A percentile compares a stretch with the other conserved stretches of the same genome.
phyloP scores from a whole-genome alignment of 2,888 invertebrate species.

The Synergus umbraculus region DNA sequence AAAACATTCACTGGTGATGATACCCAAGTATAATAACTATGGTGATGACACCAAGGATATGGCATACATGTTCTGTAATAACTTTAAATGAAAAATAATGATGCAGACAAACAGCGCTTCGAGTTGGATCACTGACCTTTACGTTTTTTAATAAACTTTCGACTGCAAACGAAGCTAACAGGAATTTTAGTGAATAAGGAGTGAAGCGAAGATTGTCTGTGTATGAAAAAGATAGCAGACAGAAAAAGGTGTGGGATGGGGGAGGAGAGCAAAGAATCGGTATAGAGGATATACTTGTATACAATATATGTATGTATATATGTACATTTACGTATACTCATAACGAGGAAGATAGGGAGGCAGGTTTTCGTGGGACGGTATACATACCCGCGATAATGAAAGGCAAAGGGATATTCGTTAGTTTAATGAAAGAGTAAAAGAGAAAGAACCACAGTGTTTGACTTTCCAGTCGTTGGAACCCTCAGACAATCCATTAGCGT shows the following conservation, averaged over 20 bases:
- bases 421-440: slow-evolving; percentile 20
- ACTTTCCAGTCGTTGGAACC: slow-evolving; percentile 35
- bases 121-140: background rate
- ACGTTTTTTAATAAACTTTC: background rate
- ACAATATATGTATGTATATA: background rate
- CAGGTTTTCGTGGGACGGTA: slow-evolving; percentile 32
- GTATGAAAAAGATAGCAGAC: slow-evolving; percentile 11
- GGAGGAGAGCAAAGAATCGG: slow-evolving; percentile 22
- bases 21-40: background rate
- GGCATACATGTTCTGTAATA: background rate
- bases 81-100: background rate
- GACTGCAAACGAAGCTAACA: slow-evolving; percentile 23
- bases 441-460: slow-evolving; percentile 34
- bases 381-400: slow-evolving; percentile 31
- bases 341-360: slow-evolving; percentile 30
- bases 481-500: slow-evolving; percentile 41
- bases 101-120: background rate
- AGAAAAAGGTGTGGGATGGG: slow-evolving; percentile 30
- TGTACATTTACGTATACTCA: slow-evolving; percentile 28
- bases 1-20: background rate
- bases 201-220: slow-evolving; percentile 26
- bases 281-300: slow-evolving; percentile 10
- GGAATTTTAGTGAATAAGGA: slow-evolving; percentile 18
- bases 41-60: too few species aligned
- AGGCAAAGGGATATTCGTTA: slow-evolving; percentile 38